Conservation (phyloP, 2,888 invertebrate genomes). For the Parapristionchus giblindavisi region DNA sequence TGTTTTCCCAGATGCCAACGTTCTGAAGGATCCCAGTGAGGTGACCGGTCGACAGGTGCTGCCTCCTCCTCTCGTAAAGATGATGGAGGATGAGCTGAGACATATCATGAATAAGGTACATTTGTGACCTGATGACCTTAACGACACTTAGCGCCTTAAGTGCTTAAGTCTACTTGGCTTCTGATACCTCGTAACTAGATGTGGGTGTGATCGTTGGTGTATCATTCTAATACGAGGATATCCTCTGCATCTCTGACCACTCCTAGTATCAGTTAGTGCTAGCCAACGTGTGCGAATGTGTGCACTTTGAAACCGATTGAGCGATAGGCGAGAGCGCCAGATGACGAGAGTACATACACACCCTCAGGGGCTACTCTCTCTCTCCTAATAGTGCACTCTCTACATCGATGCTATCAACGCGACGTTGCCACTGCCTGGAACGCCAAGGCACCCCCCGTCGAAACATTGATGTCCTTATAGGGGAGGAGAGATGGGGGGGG, state of each 20-base stretch:
- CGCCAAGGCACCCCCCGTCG: slow-evolving; percentile 14
- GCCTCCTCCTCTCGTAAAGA: slow-evolving; percentile 52
- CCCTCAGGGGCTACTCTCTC: slow-evolving; percentile 2
- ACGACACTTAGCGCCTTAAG: no score
- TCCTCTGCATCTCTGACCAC: neutral
- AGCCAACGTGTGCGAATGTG: neutral
- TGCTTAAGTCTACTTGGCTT: neutral
- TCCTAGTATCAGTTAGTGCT: slow-evolving; percentile 22
- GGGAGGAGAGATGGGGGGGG: slow-evolving; percentile 1
- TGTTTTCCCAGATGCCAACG: slow-evolving; percentile 54
- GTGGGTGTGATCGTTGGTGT: neutral
- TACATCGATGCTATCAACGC: no score
- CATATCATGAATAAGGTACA: slow-evolving; percentile 54
- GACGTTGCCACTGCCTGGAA: slow-evolving; percentile 17
- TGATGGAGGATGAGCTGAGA: slow-evolving; percentile 56
- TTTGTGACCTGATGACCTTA: neutral
- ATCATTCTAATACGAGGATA: neutral
- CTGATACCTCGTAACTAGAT: neutral
- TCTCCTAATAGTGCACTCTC: no score
- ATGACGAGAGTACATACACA: neutral
- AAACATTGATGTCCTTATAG: neutral
- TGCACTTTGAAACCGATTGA: slow-evolving; percentile 12
- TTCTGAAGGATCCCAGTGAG: slow-evolving; percentile 44
- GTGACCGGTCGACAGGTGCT: slow-evolving; percentile 40
- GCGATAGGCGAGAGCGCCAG: slow-evolving; percentile 4